Evolutionary conservation across 2,113 vertebrate species (phyloP), one percentile per base, ranked within the genome.

Genomic region (Bombycilla garrulus): DNA sequence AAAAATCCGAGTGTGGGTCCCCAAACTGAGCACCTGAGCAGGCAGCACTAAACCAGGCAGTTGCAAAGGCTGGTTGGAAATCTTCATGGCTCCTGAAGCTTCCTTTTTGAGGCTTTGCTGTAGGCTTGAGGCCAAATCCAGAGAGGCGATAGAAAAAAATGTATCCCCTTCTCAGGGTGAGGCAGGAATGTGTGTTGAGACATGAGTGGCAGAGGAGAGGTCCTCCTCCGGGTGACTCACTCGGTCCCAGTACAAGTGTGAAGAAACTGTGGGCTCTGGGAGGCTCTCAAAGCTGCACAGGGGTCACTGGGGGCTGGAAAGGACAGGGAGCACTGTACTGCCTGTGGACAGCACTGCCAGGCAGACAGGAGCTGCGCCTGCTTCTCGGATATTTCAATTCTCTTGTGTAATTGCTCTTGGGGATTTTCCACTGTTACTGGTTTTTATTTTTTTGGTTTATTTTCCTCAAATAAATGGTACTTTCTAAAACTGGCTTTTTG

Each of bases 391-490:
- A 42, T 71, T 90, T 36, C 11, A 38, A 67, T 89, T 90, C 67
- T 96, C 90, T 94, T 97, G 74, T 97, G 91, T 93, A 96, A 88
- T 89, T 90, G 92, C 93, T 86, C 84, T 80, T 51, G 92, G 89
- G 91, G 8, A 33, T 91, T 93, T 95, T 95, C 97, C 95, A 97
- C 97, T 98, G 97, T 98, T 98, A 97, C 92, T 95, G 91, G 90
- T 60, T 88, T 62, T 90, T 57, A 5, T 44, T 70, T 65, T 89
- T 93, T 58, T 71, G 13, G 42, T 42, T 42, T 42, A 12, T 42
- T 91, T 90, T 53, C 6, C 97, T 95, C 96, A 96, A 98, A 98
- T 98, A 98, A 98, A 97, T 94, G 96, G 64, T 98, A 98, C 97
- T 98, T 98, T 98, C 94, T 98, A 98, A 94, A 97, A 81, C 3